Conservation (phyloP, 2,113 vertebrate genomes). For the Podarcis cretensis region DNA sequence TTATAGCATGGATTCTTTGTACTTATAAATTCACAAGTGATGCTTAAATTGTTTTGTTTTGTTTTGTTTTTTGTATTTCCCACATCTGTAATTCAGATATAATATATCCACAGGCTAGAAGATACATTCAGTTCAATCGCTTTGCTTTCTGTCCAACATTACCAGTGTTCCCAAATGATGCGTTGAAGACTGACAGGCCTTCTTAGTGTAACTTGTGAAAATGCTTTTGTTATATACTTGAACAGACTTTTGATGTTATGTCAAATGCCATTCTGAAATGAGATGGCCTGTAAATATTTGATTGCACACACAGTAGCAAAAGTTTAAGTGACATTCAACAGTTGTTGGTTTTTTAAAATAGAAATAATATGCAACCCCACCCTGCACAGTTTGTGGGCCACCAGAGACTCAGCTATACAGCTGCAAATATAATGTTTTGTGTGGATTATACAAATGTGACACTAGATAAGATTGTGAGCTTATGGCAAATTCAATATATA, state of each 20-base stretch:
- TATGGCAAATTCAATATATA: no score
- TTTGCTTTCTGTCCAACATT: neutral
- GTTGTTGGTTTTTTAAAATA: neutral
- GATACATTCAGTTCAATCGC: neutral
- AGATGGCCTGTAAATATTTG: neutral
- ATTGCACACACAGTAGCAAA: neutral
- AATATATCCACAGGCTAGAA: neutral
- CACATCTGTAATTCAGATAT: constrained; percentile 1
- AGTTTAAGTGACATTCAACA: neutral
- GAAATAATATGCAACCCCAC: neutral
- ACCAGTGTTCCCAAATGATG: neutral
- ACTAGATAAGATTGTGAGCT: no score
- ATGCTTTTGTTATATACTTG: neutral
- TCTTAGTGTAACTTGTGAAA: neutral
- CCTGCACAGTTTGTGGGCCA: neutral
- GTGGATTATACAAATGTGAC: no score
- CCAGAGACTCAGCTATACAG: neutral
- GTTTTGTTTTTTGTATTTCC: neutral
- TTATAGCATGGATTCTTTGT: constrained; percentile 1
- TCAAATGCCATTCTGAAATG: neutral
- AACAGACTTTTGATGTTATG: neutral
- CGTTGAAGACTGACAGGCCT: neutral
- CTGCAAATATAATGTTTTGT: no score
- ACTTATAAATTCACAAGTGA: constrained; percentile 1
- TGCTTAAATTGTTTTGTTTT: neutral